Evolutionary conservation across 2,797 vertebrate genomes (phyloP).

Genomic region (Cryptoblepharus egeriae): DNA sequence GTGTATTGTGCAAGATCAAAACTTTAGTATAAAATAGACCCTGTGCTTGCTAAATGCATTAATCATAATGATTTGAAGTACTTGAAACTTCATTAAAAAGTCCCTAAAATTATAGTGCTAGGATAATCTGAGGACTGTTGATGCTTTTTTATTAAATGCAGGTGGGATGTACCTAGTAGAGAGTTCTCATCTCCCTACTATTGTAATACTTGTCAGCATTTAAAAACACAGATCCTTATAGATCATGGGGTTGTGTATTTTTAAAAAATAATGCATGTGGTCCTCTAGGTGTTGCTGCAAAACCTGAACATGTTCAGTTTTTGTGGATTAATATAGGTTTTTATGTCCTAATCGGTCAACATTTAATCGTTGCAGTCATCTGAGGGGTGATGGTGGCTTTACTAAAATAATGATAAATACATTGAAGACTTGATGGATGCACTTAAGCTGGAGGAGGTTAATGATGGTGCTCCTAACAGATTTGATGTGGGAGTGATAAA

Average conservation of each 20-base stretch:
- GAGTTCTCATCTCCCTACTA: slow-evolving; percentile 30
- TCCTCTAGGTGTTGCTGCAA: background rate
- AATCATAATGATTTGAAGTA: slow-evolving; percentile 26
- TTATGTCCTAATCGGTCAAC: slow-evolving; percentile 42
- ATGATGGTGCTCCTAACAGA: slow-evolving; percentile 43
- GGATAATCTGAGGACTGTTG: slow-evolving; percentile 25
- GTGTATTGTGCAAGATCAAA: background rate
- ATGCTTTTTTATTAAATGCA: slow-evolving; percentile 29
- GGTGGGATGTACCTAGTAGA: slow-evolving; percentile 8
- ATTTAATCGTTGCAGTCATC: slow-evolving; percentile 45
- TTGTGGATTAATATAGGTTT: slow-evolving; percentile 37
- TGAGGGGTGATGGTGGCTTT: slow-evolving; percentile 46
- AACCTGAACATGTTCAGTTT: slow-evolving; percentile 7
- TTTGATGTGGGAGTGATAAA: slow-evolving; percentile 57
- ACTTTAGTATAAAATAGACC: slow-evolving; percentile 25
- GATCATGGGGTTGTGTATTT: slow-evolving; percentile 30
- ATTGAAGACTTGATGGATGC: slow-evolving; percentile 51
- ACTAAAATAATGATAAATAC: slow-evolving; percentile 56
- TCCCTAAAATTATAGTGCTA: slow-evolving; percentile 38
- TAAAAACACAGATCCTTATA: slow-evolving; percentile 27
- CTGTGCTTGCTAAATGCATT: slow-evolving; percentile 29
- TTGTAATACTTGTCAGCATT: slow-evolving; percentile 22
- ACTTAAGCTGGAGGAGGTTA: slow-evolving; percentile 42
- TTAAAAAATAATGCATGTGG: background rate
- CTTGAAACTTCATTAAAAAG: slow-evolving; percentile 3